Percentiles rank a stretch among this genome's conserved stretches.
Evolutionary conservation across 2,797 vertebrate species (phyloP).

Genomic region (Apodemus agrarius): DNA sequence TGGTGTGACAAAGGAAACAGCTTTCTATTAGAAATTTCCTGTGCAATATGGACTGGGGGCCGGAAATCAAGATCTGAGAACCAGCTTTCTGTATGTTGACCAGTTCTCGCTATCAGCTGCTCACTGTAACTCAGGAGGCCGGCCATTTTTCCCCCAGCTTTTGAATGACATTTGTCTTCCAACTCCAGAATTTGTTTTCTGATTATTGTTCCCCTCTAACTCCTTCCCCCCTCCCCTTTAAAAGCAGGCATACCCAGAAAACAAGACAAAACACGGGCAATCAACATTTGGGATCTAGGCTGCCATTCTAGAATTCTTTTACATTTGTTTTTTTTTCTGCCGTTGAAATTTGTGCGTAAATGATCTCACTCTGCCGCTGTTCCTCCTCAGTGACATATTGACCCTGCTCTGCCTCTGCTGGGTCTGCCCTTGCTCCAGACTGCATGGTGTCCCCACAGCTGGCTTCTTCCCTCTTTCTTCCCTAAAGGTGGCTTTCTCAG

Average conservation of each 20-base stretch:
- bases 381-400: no score
- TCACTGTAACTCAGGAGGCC: neutral
- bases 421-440: neutral
- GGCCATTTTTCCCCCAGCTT: neutral
- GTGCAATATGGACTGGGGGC: neutral
- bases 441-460: neutral
- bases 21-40: slow-evolving; percentile 81
- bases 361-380: neutral
- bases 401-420: neutral
- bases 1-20: slow-evolving; percentile 79
- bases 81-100: slow-evolving; percentile 38
- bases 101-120: neutral
- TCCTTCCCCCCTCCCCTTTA: neutral
- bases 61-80: slow-evolving; percentile 61
- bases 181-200: neutral
- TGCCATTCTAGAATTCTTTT: neutral
- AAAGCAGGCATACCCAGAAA: slow-evolving; percentile 3
- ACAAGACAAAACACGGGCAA: neutral
- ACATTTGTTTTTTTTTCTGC: neutral
- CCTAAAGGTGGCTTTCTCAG: neutral
- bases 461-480: neutral
- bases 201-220: neutral
- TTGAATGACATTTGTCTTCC: neutral
- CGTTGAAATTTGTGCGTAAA: neutral
- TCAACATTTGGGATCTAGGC: neutral